These are phyloP conservation scores for Bombus impatiens DNA, from an alignment of 1,140 invertebrate genomes.

Conservation along the genomic window DNA sequence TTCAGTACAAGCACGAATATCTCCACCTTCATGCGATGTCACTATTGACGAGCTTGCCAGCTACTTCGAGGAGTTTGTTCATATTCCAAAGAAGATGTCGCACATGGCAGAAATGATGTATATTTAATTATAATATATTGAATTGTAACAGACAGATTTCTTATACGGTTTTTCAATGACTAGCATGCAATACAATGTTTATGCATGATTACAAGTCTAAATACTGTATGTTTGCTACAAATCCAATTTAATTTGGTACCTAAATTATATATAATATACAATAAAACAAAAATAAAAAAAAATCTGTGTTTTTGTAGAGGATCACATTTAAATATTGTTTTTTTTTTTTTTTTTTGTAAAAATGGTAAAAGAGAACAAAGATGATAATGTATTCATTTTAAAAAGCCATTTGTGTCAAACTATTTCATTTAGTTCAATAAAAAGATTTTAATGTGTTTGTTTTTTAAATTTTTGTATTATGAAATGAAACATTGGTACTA, in stretches of 20 bases:
- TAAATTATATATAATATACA: slow-evolving; percentile 71
- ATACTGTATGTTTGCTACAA: slow-evolving; percentile 49
- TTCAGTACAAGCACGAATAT: slow-evolving; percentile 83
- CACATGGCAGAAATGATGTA: slow-evolving; percentile 99
- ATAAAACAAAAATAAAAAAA: slow-evolving; percentile 45
- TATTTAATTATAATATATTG: slow-evolving; percentile 85
- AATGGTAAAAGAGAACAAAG: background rate
- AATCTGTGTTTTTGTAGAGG: slow-evolving; percentile 25
- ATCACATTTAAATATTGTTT: background rate
- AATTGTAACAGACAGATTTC: slow-evolving; percentile 43
- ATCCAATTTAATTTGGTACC: slow-evolving; percentile 66
- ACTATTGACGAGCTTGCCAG: slow-evolving; percentile 95
- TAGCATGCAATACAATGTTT: slow-evolving; percentile 19
- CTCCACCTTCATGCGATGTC: slow-evolving; percentile 87
- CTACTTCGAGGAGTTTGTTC: slow-evolving; percentile 95
- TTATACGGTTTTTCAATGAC: slow-evolving; percentile 38
- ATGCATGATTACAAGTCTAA: slow-evolving; percentile 32
- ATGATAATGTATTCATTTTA: slow-evolving; percentile 29
- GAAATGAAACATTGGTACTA: slow-evolving; percentile 58
- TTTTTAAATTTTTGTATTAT: slow-evolving; percentile 67
- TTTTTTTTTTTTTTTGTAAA: background rate
- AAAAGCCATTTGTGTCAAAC: slow-evolving; percentile 25
- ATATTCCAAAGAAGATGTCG: slow-evolving; percentile 98
- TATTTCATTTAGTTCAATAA: slow-evolving; percentile 47
- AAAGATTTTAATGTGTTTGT: slow-evolving; percentile 54